These are phyloP conservation scores for Megatriorchis doriae DNA, from an alignment of 2,113 vertebrate species.

Conservation along the genomic window DNA sequence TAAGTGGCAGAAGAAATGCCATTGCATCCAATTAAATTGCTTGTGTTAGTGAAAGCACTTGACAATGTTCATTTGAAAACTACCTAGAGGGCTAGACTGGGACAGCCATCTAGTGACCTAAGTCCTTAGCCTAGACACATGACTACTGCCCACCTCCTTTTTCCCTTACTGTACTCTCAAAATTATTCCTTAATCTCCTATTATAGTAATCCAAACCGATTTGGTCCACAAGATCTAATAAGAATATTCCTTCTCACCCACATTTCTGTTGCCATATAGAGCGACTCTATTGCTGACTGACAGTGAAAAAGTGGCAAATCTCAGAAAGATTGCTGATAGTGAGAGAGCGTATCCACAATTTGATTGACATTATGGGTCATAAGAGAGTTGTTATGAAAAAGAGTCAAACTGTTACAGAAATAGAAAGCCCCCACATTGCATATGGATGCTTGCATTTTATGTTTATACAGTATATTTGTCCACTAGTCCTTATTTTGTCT, in stretches of 20 bases:
- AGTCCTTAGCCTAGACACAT: background rate
- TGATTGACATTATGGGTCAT: background rate
- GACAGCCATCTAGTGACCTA: background rate
- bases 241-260: background rate
- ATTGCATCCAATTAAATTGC: background rate
- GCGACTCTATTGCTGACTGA: background rate
- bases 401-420: background rate
- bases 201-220: background rate
- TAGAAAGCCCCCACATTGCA: background rate
- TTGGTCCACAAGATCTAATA: background rate
- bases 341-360: background rate
- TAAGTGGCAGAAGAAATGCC: background rate
- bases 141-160: background rate
- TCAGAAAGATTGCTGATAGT: background rate
- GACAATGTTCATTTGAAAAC: background rate
- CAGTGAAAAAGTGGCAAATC: background rate
- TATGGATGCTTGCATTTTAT: background rate
- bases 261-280: background rate
- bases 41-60: background rate
- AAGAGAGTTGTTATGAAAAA: background rate
- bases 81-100: background rate
- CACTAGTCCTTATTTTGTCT: background rate
- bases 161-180: background rate
- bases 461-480: background rate
- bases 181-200: background rate